phyloP scores from a whole-genome alignment of 1,140 invertebrate genomes.

The Aphidius gifuensis region DNA sequence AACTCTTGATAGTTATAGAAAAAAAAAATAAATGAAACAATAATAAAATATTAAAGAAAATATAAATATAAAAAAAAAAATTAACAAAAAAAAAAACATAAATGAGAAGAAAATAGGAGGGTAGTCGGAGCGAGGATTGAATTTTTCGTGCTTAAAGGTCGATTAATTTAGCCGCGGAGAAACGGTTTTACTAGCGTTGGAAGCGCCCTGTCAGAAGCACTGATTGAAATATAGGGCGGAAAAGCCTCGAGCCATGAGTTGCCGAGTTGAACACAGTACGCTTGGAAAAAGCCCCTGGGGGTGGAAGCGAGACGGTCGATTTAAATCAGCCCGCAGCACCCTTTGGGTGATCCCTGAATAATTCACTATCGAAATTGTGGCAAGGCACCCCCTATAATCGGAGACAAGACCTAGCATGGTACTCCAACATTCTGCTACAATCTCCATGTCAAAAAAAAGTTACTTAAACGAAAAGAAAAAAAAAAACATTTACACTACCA shows the following conservation, averaged over 20 bases:
- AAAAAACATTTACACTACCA: neutral
- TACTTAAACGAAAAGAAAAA: constrained; percentile 7
- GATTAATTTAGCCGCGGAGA: constrained; percentile 41
- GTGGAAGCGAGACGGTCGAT: constrained; percentile 37
- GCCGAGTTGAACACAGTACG: constrained; percentile 34
- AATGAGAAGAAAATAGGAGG: constrained; percentile 18
- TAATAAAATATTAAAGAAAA: neutral
- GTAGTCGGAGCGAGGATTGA: constrained; percentile 36
- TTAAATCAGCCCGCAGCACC: constrained; percentile 43
- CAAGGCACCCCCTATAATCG: constrained; percentile 32
- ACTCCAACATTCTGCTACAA: constrained; percentile 16
- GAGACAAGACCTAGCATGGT: constrained; percentile 23
- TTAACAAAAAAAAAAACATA: constrained; percentile 22
- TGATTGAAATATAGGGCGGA: constrained; percentile 53
- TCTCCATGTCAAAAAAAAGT: constrained; percentile 8
- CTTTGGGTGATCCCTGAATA: constrained; percentile 43
- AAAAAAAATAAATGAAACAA: neutral
- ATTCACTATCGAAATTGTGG: constrained; percentile 45
- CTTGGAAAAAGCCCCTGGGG: constrained; percentile 23
- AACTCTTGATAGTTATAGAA: neutral
- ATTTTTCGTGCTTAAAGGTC: constrained; percentile 47
- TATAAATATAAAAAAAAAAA: constrained; percentile 16
- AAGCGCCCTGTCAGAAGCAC: constrained; percentile 41
- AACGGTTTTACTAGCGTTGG: constrained; percentile 17
- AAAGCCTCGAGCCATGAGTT: constrained; percentile 42